A percentile compares a stretch with the other conserved stretches of the same genome.
Evolutionary conservation across 1,140 invertebrate genomes (phyloP).

Genomic region (Cyclargus thomasi): DNA sequence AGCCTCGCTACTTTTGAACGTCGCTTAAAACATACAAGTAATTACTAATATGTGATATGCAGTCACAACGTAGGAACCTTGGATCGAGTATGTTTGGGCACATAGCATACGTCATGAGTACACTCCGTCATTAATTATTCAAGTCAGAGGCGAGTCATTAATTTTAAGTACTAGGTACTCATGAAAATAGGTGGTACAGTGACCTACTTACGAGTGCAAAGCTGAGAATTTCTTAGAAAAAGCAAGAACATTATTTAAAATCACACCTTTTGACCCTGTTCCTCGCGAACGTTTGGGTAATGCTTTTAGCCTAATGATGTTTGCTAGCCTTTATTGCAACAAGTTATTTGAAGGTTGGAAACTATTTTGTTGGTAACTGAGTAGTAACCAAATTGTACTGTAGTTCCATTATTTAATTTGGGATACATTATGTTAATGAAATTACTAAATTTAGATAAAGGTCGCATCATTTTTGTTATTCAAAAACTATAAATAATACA

Average conservation of each 20-base stretch:
- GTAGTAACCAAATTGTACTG: background rate
- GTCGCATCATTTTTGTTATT: background rate
- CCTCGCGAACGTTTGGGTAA: background rate
- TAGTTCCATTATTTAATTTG: background rate
- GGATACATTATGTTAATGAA: background rate
- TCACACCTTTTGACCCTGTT: conserved; percentile 15
- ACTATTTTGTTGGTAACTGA: background rate
- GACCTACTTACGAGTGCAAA: conserved; percentile 13
- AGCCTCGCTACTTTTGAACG: background rate
- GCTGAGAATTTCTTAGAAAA: conserved; percentile 11
- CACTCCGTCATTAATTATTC: conserved; percentile 2
- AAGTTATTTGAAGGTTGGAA: background rate
- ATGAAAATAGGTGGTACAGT: conserved; percentile 13
- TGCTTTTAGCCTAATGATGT: conserved; percentile 6
- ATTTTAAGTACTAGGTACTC: conserved; percentile 9
- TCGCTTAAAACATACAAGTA: background rate
- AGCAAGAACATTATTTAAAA: conserved; percentile 15
- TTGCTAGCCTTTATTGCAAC: background rate
- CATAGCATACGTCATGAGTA: conserved; percentile 3
- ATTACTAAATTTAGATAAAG: background rate
- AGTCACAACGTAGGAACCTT: background rate
- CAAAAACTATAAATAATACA: too few relatives aligned
- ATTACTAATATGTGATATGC: background rate
- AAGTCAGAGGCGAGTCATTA: conserved; percentile 11
- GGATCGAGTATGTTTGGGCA: background rate